Base-by-base conservation (phyloP, 2,888 invertebrate genomes). In the Aphodius sticticus region DNA sequence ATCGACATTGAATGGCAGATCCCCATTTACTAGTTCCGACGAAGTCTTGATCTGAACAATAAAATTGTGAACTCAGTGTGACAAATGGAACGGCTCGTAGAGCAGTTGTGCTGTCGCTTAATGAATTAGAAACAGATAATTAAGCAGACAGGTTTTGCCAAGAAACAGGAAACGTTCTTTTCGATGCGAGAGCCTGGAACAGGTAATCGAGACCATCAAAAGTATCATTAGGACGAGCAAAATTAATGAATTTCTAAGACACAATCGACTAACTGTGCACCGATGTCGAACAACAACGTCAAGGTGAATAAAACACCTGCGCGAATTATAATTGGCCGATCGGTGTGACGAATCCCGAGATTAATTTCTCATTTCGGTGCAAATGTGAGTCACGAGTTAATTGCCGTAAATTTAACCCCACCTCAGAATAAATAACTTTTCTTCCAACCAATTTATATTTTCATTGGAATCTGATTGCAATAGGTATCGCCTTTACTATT, bases 111-210 rank as follows among this genome's bases (percentile, higher is more conserved):
- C 9, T 12, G 12, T 53, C 9, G 53, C 53, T 53, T 53, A 53
- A 53, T 53, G 53, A 53, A 53, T 53, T 53, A 53, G 53, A 53
- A 53, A 53, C 53, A 53, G 53, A 53, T 53, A 53, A 53, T 53
- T 53, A 53, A 53, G 9, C 53, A 12, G 9, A 12, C 53, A 53
- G 53, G 53, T 53, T 53, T 53, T 5, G 53, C 53, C 53, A 9
- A 53, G 53, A 53, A 53, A 53, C 53, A 53, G 53, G 53, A 53
- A 53, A 53, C 53, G 53, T 53, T 53, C 53, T 53, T 53, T 12
- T 53, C 7, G 53, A 5, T 53, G 53, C 53, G 53, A 53, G 53
- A 53, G 53, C 53, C 53, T 53, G 53, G 53, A 53, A 53, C 53
- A 53, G 53, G 53, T 53, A 53, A 53, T 53, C 7, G 53, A 53